Conservation (phyloP, 2,797 vertebrate genomes). For the Pristis pectinata region DNA sequence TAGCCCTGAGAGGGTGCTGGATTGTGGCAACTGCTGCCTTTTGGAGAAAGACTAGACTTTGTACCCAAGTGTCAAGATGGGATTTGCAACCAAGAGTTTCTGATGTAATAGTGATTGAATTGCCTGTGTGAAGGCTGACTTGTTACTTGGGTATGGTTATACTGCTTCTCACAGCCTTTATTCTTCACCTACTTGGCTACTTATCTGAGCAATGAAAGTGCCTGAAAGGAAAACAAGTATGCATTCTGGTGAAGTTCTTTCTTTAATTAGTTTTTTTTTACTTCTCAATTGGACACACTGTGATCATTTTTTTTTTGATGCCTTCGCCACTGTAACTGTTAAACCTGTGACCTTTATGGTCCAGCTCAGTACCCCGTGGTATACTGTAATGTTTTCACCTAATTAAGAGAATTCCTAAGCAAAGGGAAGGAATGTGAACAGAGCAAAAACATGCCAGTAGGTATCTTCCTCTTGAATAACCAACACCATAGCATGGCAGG, state of each 20-base stretch:
- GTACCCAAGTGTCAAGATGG: not conserved
- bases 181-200: not conserved
- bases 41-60: no score
- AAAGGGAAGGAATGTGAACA: not conserved
- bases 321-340: not conserved
- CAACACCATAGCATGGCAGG: not conserved
- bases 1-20: no score
- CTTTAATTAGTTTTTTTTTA: not conserved
- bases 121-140: not conserved
- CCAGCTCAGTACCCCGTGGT: not conserved
- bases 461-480: not conserved
- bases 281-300: not conserved
- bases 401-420: not conserved
- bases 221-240: no score
- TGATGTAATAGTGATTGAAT: not conserved
- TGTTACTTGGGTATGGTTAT: not conserved
- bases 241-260: not conserved
- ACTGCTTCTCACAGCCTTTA: not conserved
- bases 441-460: not conserved
- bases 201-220: not conserved
- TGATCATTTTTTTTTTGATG: not conserved
- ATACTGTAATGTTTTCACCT: not conserved
- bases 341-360: not conserved
- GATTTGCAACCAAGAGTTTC: not conserved
- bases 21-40: no score